phyloP scores from a whole-genome alignment of 2,113 vertebrate genomes.

The Triplophysa dalaica region DNA sequence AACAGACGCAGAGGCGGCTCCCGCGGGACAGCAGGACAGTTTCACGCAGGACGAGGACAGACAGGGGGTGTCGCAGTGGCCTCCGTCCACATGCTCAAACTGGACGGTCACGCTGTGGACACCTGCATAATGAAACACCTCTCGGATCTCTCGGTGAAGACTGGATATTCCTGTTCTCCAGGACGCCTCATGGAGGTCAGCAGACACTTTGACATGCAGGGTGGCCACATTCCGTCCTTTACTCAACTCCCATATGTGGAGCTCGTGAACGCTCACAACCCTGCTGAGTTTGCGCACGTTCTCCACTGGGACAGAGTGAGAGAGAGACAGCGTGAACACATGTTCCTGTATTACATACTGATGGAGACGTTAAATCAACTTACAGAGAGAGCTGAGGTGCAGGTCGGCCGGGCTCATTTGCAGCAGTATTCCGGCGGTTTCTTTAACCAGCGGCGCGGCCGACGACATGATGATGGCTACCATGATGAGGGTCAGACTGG shows the following conservation, averaged over 20 bases:
- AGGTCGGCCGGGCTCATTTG: conserved; percentile 80
- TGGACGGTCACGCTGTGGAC: conserved; percentile 83
- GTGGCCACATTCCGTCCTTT: conserved; percentile 79
- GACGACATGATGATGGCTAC: conserved; percentile 81
- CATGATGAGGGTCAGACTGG: conserved; percentile 81
- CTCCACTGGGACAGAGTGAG: conserved; percentile 63
- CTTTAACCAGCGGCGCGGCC: conserved; percentile 80
- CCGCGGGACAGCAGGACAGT: conserved; percentile 71
- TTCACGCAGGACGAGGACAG: conserved; percentile 69
- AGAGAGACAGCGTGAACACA: too few relatives aligned
- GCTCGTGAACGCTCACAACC: conserved; percentile 76
- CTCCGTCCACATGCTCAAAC: conserved; percentile 66
- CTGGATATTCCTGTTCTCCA: conserved; percentile 49
- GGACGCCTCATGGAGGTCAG: conserved; percentile 44
- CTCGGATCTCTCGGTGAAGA: conserved; percentile 68
- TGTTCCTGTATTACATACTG: too few relatives aligned
- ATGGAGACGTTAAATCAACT: not conserved
- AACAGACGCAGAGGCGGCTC: not conserved
- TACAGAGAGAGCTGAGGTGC: conserved; percentile 34
- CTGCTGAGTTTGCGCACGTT: conserved; percentile 68
- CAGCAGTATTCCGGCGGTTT: conserved; percentile 80
- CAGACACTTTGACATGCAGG: conserved; percentile 76
- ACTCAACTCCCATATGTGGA: conserved; percentile 81
- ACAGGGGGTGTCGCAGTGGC: conserved; percentile 72
- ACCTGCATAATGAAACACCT: conserved; percentile 76